phyloP scores from a whole-genome alignment of 2,797 vertebrate genomes.

The Semotilus atromaculatus region DNA sequence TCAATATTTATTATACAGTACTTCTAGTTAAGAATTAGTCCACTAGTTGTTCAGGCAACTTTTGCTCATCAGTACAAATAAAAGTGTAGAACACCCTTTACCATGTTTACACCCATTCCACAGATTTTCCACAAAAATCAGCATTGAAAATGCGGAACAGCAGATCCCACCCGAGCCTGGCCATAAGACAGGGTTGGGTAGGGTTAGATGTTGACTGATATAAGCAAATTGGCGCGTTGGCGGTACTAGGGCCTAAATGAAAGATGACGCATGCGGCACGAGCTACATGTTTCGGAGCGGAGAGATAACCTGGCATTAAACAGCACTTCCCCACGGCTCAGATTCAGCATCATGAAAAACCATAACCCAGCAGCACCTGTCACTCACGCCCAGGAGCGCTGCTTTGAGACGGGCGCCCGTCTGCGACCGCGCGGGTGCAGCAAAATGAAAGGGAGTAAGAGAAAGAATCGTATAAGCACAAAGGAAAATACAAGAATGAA shows the following conservation, averaged over 20 bases:
- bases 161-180: background rate
- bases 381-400: constrained; percentile 66
- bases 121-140: background rate
- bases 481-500: constrained; percentile 70
- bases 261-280: constrained; percentile 45
- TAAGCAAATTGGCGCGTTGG: constrained; percentile 31
- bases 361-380: constrained; percentile 72
- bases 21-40: background rate
- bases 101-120: background rate
- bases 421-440: constrained; percentile 71
- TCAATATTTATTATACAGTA: too few relatives aligned
- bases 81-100: background rate
- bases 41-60: background rate
- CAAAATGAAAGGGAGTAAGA: constrained; percentile 71
- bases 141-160: background rate
- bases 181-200: background rate
- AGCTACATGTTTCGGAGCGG: constrained; percentile 48
- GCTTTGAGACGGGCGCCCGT: constrained; percentile 75
- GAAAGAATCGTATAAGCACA: constrained; percentile 71
- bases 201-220: constrained; percentile 52
- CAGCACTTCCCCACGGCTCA: constrained; percentile 70
- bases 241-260: constrained; percentile 52
- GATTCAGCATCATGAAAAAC: constrained; percentile 78
- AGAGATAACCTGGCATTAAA: constrained; percentile 64
- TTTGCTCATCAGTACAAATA: background rate